phyloP scores from a whole-genome alignment of 2,113 vertebrate genomes.

The Macaca nemestrina region DNA sequence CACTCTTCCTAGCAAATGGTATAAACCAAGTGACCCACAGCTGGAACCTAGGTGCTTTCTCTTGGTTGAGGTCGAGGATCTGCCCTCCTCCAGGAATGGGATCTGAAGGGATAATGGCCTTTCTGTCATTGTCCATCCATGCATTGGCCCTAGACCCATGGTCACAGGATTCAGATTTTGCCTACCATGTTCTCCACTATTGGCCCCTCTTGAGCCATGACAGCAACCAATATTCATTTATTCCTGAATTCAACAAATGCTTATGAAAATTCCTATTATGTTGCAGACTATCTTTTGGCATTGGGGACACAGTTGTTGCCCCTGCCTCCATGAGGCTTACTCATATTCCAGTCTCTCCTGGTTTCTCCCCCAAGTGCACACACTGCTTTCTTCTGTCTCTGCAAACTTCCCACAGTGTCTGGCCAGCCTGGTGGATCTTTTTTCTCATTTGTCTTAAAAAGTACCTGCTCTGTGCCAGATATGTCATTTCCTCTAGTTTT shows the following conservation, averaged over 20 bases:
- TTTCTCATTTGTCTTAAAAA: neutral
- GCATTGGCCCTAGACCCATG: neutral
- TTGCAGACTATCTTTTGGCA: neutral
- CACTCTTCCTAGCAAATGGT: neutral
- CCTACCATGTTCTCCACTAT: neutral
- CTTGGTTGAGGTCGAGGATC: neutral
- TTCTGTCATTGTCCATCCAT: neutral
- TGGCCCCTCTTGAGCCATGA: neutral
- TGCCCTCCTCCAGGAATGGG: neutral
- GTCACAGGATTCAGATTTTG: neutral
- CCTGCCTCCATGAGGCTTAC: neutral
- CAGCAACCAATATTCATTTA: neutral
- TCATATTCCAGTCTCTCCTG: neutral
- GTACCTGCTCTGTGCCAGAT: neutral
- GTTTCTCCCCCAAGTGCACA: neutral
- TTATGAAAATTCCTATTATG: neutral
- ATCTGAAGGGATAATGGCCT: neutral
- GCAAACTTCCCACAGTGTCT: too few species aligned
- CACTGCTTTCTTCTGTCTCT: neutral
- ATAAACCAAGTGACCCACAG: accelerated
- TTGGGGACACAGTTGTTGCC: neutral
- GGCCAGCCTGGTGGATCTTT: neutral
- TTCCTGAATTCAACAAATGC: neutral
- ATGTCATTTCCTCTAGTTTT: neutral
- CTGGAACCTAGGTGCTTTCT: neutral